A percentile compares a stretch with the other conserved stretches of the same genome.
phyloP scores from a whole-genome alignment of 2,888 invertebrate genomes.

The Pilophorus perplexus region DNA sequence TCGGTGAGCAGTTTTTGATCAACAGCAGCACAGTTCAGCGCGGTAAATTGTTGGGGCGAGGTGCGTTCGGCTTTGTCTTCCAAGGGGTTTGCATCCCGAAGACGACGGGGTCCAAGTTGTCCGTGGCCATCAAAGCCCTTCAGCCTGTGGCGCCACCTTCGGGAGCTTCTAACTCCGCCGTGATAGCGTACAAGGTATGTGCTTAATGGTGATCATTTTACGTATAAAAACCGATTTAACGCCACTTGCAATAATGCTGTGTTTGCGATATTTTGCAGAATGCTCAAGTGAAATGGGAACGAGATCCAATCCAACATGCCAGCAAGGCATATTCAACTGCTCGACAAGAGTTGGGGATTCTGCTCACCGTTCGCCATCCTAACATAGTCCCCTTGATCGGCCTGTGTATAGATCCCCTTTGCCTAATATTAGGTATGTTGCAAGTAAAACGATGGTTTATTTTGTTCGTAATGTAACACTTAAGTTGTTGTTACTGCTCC shows the following conservation, averaged over 20 bases:
- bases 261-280: too few relatives aligned
- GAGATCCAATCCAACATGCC: constrained; percentile 86
- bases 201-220: too few relatives aligned
- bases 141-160: constrained; percentile 88
- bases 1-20: constrained; percentile 77
- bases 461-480: too few relatives aligned
- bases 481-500: too few relatives aligned
- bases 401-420: constrained; percentile 75
- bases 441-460: too few relatives aligned
- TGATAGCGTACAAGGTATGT: constrained; percentile 58
- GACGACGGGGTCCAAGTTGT: constrained; percentile 57
- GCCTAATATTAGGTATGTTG: constrained; percentile 43
- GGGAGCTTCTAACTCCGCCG: constrained; percentile 64
- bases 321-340: constrained; percentile 96
- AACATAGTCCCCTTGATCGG: constrained; percentile 92
- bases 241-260: too few relatives aligned
- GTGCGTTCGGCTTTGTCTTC: constrained; percentile 97
- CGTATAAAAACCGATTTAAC: too few relatives aligned
- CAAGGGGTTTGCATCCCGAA: constrained; percentile 68
- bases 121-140: constrained; percentile 92
- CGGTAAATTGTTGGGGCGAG: constrained; percentile 80
- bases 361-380: constrained; percentile 79
- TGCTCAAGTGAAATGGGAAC: constrained; percentile 85
- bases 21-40: constrained; percentile 77
- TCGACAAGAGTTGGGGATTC: constrained; percentile 87